Evolutionary conservation across 2,113 vertebrate genomes (phyloP).

Genomic region (Numida meleagris): DNA sequence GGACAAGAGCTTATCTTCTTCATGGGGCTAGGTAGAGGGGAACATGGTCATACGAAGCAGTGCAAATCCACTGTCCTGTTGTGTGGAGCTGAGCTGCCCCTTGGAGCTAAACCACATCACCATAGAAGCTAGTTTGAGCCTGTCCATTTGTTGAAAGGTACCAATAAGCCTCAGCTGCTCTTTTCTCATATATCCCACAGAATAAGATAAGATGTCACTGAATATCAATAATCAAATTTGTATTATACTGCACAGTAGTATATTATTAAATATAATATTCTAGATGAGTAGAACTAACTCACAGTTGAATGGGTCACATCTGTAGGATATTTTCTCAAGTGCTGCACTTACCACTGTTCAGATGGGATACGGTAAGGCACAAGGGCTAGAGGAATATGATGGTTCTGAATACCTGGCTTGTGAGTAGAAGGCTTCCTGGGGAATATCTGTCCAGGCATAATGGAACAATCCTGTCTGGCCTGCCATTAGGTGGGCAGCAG

Average conservation of each 20-base stretch:
- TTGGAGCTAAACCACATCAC: not conserved
- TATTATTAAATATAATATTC: not conserved
- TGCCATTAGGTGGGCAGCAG: not conserved
- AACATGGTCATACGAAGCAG: not conserved
- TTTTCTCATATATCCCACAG: not conserved
- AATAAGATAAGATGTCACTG: not conserved
- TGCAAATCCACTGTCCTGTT: not conserved
- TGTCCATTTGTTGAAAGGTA: not conserved
- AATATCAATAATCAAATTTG: not conserved
- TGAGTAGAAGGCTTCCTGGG: not conserved
- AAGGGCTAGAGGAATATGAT: not conserved
- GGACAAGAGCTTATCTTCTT: not conserved
- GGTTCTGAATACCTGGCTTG: not conserved
- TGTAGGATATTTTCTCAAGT: conserved; percentile 16
- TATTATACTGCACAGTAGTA: not conserved
- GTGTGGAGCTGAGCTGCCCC: not conserved
- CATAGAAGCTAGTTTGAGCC: not conserved
- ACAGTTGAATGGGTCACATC: not conserved
- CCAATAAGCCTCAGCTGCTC: not conserved
- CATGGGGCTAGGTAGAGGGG: not conserved
- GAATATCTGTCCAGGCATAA: not conserved
- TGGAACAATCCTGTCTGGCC: not conserved
- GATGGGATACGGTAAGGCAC: not conserved
- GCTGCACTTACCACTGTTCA: not conserved
- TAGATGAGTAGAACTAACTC: not conserved